Conservation (phyloP, 2,797 vertebrate species). For the Sus cebifrons region DNA sequence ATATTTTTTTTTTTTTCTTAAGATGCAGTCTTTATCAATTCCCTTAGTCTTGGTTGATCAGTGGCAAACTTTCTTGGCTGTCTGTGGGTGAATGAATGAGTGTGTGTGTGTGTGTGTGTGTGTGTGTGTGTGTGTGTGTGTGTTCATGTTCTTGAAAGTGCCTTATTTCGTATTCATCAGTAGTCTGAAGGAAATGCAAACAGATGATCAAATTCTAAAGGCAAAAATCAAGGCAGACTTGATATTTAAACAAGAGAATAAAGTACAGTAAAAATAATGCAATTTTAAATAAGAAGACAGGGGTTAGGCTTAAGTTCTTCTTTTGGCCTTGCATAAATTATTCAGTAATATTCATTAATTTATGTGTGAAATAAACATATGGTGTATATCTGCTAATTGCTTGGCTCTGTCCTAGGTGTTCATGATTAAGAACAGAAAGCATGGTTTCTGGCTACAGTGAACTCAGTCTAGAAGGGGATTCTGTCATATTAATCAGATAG, state of each 20-base stretch:
- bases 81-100: background rate
- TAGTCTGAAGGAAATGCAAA: slow-evolving; percentile 66
- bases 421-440: slow-evolving; percentile 80
- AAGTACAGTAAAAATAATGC: slow-evolving; percentile 71
- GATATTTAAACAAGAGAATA: slow-evolving; percentile 79
- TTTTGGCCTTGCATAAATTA: slow-evolving; percentile 79
- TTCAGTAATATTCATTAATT: slow-evolving; percentile 82
- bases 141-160: slow-evolving; percentile 26
- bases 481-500: slow-evolving; percentile 56
- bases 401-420: slow-evolving; percentile 76
- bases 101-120: background rate
- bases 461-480: slow-evolving; percentile 37
- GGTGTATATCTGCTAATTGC: slow-evolving; percentile 79
- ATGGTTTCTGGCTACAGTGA: slow-evolving; percentile 68
- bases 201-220: slow-evolving; percentile 63
- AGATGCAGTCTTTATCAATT: background rate
- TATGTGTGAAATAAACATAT: slow-evolving; percentile 84
- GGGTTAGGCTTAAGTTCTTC: slow-evolving; percentile 64
- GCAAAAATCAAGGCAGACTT: slow-evolving; percentile 72
- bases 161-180: slow-evolving; percentile 71
- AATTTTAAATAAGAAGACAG: slow-evolving; percentile 72
- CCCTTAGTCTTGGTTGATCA: background rate
- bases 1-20: background rate
- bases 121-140: background rate
- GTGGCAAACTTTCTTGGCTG: background rate